Base-by-base conservation (phyloP, 2,888 invertebrate species). In the Euproctis similis region DNA sequence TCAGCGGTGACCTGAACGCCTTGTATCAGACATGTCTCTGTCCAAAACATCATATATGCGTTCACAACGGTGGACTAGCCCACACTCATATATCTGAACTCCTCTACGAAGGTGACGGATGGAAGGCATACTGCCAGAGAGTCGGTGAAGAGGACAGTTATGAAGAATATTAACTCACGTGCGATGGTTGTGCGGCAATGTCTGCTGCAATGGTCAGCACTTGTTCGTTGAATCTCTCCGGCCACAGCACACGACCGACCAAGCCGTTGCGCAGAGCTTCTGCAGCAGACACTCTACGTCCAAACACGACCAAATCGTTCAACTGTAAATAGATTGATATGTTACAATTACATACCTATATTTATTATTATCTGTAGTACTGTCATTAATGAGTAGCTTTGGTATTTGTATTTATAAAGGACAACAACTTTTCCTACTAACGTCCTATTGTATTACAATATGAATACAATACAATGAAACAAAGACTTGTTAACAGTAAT, bases 201-300 rank as follows among this genome's bases (percentile, higher is more conserved):
- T 88, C 87, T 43, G 86, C 87, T 11, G 91, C 87, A 21, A 90
- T 82, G 8, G 88, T 87, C 27, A 91, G 85, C 11, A 95, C 86
- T 63, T 94, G 93, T 30, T 92, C 90, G 50, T 89, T 87, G 57
- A 94, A 92, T 49, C 89, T 88, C 36, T 90, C 90, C 0, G 93
- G 90, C 90, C 92, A 91, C 40, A 95, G 82, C 26, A 92, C 87
- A 60, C 93, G 91, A 26, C 93, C 91, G 10, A 96, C 90, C 27
- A 97, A 86, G 1, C 96, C 96, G 30, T 89, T 87, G 36, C 88
- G 86, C 30, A 90, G 75, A 1, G 94, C 96, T 66, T 95, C 94
- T 8, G 88, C 86, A 1, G 95, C 92, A n/a, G 92, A 91, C 43
- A 97, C 64, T 50, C 89, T 90, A 28, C 93, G 91, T 77, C 92